A percentile compares a stretch with the other conserved stretches of the same genome.
Evolutionary conservation across 2,888 invertebrate genomes (phyloP).

Genomic region (Apamea epomidion): DNA sequence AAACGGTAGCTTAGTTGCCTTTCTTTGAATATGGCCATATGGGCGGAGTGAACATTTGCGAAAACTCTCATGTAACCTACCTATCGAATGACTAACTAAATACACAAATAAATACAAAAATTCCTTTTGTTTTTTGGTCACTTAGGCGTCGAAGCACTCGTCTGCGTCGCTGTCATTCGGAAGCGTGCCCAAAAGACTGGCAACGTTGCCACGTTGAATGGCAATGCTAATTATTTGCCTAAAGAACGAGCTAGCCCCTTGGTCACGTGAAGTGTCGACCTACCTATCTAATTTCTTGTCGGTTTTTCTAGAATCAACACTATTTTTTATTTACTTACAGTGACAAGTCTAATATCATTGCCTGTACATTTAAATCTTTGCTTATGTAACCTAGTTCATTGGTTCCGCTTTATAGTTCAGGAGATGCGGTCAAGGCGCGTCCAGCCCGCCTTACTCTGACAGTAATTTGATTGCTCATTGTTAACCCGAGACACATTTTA

Average conservation of each 20-base stretch:
- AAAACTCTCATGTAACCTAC: neutral
- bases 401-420: conserved; percentile 67
- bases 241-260: too few relatives aligned
- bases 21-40: conserved; percentile 61
- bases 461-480: conserved; percentile 89
- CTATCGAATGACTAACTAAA: too few relatives aligned
- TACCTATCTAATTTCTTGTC: neutral
- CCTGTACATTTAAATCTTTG: conserved; percentile 21
- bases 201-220: too few relatives aligned
- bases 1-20: conserved; percentile 62
- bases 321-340: neutral
- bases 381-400: conserved; percentile 41
- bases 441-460: conserved; percentile 76
- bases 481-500: conserved; percentile 85
- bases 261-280: too few relatives aligned
- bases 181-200: too few relatives aligned
- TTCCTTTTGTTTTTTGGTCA: too few relatives aligned
- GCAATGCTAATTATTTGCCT: too few relatives aligned
- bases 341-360: neutral
- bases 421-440: conserved; percentile 79
- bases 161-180: too few relatives aligned
- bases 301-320: neutral
- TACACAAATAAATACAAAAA: too few relatives aligned
- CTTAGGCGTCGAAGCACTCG: too few relatives aligned
- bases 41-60: conserved; percentile 9